A percentile compares a stretch with the other conserved stretches of the same genome.
Evolutionary conservation across 2,888 invertebrate genomes (phyloP).

Genomic region (Drosophila atripex): DNA sequence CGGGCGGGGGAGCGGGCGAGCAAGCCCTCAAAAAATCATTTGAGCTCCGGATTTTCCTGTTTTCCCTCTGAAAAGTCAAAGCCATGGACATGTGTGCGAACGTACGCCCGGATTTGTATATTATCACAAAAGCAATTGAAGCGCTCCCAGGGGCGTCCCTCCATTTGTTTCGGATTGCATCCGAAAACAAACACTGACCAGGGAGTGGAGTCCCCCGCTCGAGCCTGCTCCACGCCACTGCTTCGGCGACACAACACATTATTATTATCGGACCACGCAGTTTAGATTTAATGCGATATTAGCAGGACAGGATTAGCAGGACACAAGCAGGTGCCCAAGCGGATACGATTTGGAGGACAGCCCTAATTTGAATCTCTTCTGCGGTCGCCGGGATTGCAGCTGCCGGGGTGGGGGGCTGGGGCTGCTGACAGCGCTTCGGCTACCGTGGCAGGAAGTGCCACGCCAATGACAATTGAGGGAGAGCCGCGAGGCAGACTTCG

Average conservation of each 20-base stretch:
- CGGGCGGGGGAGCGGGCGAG: too few species aligned
- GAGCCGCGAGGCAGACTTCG: too few species aligned
- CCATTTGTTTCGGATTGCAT: too few species aligned
- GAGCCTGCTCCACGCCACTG: background rate
- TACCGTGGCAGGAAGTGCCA: too few species aligned
- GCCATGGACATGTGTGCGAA: conserved; percentile 20
- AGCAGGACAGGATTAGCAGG: too few species aligned
- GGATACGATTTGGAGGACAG: conserved; percentile 28
- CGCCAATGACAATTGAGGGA: too few species aligned
- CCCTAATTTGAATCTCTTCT: conserved; percentile 39
- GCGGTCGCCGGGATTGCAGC: conserved; percentile 16
- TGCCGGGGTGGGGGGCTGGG: background rate
- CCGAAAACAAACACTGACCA: too few species aligned
- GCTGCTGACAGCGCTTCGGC: conserved; percentile 14
- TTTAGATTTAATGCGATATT: conserved; percentile 47
- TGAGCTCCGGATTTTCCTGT: conserved; percentile 22
- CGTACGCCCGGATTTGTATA: conserved; percentile 20
- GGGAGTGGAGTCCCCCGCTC: too few species aligned
- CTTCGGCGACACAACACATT: conserved; percentile 16
- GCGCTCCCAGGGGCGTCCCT: conserved; percentile 7
- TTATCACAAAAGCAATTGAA: conserved; percentile 46
- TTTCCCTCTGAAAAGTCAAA: conserved; percentile 23
- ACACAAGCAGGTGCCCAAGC: too few species aligned
- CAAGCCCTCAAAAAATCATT: conserved; percentile 34
- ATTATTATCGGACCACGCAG: conserved; percentile 39